Base-by-base conservation (phyloP, 1,140 invertebrate species). In the Drosophila kikkawai region DNA sequence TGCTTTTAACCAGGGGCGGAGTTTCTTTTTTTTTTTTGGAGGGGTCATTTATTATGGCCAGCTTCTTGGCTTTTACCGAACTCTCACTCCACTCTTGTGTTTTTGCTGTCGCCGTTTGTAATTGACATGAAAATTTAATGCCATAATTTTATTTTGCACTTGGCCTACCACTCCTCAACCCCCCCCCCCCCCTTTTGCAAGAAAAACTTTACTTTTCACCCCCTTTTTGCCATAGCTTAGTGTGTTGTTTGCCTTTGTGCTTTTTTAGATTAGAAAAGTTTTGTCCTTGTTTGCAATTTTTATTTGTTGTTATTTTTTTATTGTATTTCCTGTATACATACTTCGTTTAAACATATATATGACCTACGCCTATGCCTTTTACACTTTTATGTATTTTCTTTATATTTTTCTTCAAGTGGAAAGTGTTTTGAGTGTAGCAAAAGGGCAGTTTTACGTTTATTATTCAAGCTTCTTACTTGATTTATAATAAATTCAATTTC, bases 51-150 rank as follows among this genome's bases (percentile, higher is more conserved):
- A 69, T 77, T 77, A 77, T 77, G 64, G 57, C 71, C 69, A 73
- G 68, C 53, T 71, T 71, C 66, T 71, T 73, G 67, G 44, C 67
- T 50, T 73, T 59, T 41, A 26, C 22, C 37, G 15, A 29, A 7
- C 39, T 22, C 55, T 5, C 3, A 11, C 19, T n/a, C 3, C 12
- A 19, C 12, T 12, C 13, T 7, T 4, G 12, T 53, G 47, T n/a
- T 63, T 47, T 58, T 55, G 41, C 47, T 70, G 69, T 60, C 69
- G 69, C 67, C 69, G 69, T 79, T 79, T 79, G 75, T 79, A 79
- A 79, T 79, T 79, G 76, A 79, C 76, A 79, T 79, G 76, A 79
- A 79, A 79, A 79, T 79, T 79, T 73, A 79, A 79, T 79, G 66
- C 58, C 58, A 79, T 79, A 79, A 79, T 79, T 79, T 79, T 79